Evolutionary conservation across 2,113 vertebrate species (phyloP).

Genomic region (Dicerorhinus sumatrensis): DNA sequence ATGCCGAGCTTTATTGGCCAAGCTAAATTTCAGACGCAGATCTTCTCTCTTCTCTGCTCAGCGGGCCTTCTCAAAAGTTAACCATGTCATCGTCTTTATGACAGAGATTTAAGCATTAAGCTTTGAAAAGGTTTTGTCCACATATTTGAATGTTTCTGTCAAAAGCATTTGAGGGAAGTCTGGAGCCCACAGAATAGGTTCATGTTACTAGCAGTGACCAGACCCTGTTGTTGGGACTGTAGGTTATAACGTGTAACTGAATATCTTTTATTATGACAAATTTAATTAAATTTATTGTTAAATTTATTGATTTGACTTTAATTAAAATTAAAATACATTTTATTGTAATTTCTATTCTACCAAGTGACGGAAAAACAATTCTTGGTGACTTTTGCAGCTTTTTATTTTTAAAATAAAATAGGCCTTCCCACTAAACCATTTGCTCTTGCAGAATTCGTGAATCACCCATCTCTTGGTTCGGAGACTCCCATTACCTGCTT

Average conservation of each 20-base stretch:
- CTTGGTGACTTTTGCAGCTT: background rate
- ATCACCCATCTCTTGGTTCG: background rate
- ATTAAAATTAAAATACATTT: constrained; percentile 10
- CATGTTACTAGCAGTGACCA: background rate
- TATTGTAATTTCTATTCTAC: background rate
- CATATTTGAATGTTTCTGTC: background rate
- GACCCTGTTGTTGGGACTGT: background rate
- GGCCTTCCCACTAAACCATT: background rate
- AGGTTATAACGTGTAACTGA: background rate
- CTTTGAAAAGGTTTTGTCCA: background rate
- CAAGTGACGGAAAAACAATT: constrained; percentile 24
- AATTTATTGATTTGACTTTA: background rate
- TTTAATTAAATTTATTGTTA: background rate
- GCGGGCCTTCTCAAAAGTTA: background rate
- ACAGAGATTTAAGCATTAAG: background rate
- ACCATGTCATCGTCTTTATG: background rate
- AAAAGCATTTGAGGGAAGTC: background rate
- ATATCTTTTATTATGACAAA: constrained; percentile 12
- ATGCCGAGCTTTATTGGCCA: background rate
- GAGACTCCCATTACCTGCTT: background rate
- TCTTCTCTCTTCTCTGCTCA: background rate
- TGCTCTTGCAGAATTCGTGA: background rate
- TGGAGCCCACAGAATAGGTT: background rate
- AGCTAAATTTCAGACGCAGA: background rate
- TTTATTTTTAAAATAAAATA: background rate